These are phyloP conservation scores for Orthosia gothica DNA, from an alignment of 2,888 invertebrate genomes.

Conservation along the genomic window DNA sequence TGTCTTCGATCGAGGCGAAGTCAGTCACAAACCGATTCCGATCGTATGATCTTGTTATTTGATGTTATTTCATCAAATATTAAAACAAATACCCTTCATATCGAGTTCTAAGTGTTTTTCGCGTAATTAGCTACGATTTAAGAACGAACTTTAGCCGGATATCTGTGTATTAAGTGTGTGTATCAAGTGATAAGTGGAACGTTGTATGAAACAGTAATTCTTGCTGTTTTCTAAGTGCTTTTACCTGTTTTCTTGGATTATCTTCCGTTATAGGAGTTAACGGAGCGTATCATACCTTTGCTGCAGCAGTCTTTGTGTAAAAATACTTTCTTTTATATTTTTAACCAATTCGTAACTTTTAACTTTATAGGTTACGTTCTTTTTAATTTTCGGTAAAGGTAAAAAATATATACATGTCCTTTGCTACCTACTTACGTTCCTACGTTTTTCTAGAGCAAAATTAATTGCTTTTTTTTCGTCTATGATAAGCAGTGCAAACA, in stretches of 20 bases:
- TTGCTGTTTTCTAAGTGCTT: conserved; percentile 79
- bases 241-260: conserved; percentile 81
- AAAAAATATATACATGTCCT: conserved; percentile 19
- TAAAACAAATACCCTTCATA: conserved; percentile 72
- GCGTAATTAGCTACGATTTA: conserved; percentile 57
- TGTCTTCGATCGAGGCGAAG: conserved; percentile 79
- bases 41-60: conserved; percentile 81
- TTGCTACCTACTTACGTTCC: conserved; percentile 1
- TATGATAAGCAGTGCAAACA: conserved; percentile 24
- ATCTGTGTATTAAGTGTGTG: conserved; percentile 70
- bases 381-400: conserved; percentile 12
- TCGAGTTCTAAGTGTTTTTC: conserved; percentile 61
- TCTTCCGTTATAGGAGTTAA: conserved; percentile 82
- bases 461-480: conserved; percentile 14
- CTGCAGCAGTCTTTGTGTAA: conserved; percentile 77
- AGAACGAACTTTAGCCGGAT: conserved; percentile 67
- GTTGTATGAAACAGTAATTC: conserved; percentile 71
- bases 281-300: conserved; percentile 77
- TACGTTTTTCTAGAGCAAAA: background rate
- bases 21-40: conserved; percentile 86
- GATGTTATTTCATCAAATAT: conserved; percentile 74
- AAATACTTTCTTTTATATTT: conserved; percentile 61
- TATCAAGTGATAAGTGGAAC: conserved; percentile 63
- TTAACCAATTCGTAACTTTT: conserved; percentile 40
- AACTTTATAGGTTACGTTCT: conserved; percentile 55